Evolutionary conservation across 2,797 vertebrate genomes (phyloP).

Genomic region (Melanotaenia nigrans): DNA sequence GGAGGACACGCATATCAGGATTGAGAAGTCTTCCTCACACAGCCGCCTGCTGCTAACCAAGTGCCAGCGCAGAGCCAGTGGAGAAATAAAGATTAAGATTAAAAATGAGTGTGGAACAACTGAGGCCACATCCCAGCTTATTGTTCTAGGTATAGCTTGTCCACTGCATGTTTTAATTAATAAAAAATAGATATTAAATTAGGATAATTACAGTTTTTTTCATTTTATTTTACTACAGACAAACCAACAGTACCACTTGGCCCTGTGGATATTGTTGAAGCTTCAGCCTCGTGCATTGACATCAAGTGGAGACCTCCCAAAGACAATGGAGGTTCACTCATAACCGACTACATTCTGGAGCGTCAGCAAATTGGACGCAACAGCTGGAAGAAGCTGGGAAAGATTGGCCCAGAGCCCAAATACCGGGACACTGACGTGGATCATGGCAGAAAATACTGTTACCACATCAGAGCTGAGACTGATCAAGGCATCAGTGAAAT

Average conservation of each 20-base stretch:
- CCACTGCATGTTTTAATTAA: not conserved
- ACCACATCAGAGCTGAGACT: conserved; percentile 87
- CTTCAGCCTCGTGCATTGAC: conserved; percentile 76
- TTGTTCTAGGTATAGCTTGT: conserved; percentile 83
- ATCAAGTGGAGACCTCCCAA: conserved; percentile 88
- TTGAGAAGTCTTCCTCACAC: conserved; percentile 80
- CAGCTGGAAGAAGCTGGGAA: conserved; percentile 87
- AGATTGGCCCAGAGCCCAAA: conserved; percentile 78
- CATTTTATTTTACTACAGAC: conserved; percentile 74
- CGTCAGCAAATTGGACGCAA: conserved; percentile 87
- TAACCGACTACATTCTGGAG: conserved; percentile 86
- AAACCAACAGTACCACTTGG: conserved; percentile 87
- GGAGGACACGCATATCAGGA: conserved; percentile 74
- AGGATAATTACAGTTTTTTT: not conserved
- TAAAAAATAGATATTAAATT: not conserved
- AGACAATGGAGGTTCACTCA: conserved; percentile 86
- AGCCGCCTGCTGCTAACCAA: conserved; percentile 83
- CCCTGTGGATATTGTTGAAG: conserved; percentile 86
- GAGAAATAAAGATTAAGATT: conserved; percentile 88
- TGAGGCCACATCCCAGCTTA: conserved; percentile 83
- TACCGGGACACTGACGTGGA: conserved; percentile 87
- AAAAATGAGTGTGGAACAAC: conserved; percentile 86
- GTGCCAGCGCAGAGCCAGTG: conserved; percentile 82
- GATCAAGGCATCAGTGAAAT: conserved; percentile 84
- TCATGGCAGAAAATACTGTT: conserved; percentile 87